Evolutionary conservation across 2,888 invertebrate genomes (phyloP).

Genomic region (Diarsia rubi): DNA sequence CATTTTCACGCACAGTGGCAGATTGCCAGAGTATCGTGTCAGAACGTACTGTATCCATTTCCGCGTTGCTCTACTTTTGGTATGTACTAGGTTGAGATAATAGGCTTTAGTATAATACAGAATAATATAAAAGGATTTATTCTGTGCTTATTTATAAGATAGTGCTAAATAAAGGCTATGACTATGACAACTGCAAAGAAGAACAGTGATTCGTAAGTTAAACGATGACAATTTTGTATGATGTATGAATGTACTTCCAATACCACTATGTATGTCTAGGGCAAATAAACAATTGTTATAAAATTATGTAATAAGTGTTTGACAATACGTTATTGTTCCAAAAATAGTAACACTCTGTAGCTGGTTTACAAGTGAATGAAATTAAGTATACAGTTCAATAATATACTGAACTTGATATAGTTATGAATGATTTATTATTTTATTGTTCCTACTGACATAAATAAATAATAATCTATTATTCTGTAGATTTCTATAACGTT

Average conservation of each 20-base stretch:
- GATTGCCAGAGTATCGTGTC: conserved; percentile 12
- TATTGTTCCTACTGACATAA: conserved; percentile 34
- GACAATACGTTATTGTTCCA: conserved; percentile 60
- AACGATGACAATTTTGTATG: background rate
- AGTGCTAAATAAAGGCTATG: background rate
- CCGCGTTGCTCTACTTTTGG: conserved; percentile 30
- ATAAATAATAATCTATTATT: conserved; percentile 34
- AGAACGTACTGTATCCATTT: conserved; percentile 30
- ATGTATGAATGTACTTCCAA: background rate
- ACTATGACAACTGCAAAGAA: no score
- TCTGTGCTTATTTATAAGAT: background rate
- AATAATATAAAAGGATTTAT: background rate
- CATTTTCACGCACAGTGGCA: conserved; percentile 18
- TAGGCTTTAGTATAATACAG: background rate
- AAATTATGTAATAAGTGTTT: conserved; percentile 52
- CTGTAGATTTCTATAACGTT: background rate
- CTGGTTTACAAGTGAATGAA: conserved; percentile 36
- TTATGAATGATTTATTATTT: conserved; percentile 39
- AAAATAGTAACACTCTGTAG: conserved; percentile 47
- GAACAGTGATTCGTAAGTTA: background rate
- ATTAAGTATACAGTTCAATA: conserved; percentile 17
- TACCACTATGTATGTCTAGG: conserved; percentile 46
- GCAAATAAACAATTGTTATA: conserved; percentile 45
- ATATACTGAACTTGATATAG: conserved; percentile 44
- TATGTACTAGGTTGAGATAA: conserved; percentile 17